Conservation (phyloP, 1,140 invertebrate genomes). For the Trachymyrmex cornetzi region DNA sequence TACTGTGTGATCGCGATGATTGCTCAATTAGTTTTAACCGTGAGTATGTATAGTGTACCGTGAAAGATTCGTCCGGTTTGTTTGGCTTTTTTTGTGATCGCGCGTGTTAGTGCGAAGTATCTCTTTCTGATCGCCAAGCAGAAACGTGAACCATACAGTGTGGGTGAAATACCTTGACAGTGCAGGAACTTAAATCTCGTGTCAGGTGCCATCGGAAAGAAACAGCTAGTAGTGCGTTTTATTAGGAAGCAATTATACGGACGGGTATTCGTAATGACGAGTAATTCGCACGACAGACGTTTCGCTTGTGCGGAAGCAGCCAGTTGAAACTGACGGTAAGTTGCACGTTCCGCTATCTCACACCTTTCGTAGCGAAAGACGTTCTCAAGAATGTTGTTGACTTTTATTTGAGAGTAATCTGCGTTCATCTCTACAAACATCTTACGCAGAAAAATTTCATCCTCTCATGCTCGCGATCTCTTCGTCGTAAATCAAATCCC, state of each 20-base stretch:
- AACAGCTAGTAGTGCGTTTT: slow-evolving; percentile 29
- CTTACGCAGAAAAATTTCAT: slow-evolving; percentile 1
- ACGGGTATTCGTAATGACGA: slow-evolving; percentile 80
- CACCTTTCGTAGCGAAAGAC: neutral
- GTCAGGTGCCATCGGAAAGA: slow-evolving; percentile 43
- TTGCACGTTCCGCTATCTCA: slow-evolving; percentile 5
- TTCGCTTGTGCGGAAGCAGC: slow-evolving; percentile 74
- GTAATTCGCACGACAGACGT: slow-evolving; percentile 80
- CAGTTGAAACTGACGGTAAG: slow-evolving; percentile 74
- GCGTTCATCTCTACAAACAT: neutral
- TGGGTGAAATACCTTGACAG: slow-evolving; percentile 50
- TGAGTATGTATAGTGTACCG: slow-evolving; percentile 55
- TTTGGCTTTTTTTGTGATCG: slow-evolving; percentile 46
- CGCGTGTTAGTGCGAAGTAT: slow-evolving; percentile 65
- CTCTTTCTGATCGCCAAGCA: slow-evolving; percentile 30
- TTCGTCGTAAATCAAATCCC: neutral
- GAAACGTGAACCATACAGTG: slow-evolving; percentile 59
- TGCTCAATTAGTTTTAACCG: slow-evolving; percentile 75
- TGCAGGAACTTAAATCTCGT: slow-evolving; percentile 39
- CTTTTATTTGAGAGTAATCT: slow-evolving; percentile 24
- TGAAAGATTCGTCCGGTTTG: slow-evolving; percentile 45
- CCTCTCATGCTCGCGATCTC: neutral
- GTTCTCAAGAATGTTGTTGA: neutral
- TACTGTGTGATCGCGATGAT: slow-evolving; percentile 53
- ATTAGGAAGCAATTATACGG: slow-evolving; percentile 58